phyloP scores from a whole-genome alignment of 2,888 invertebrate genomes.

The Ophion costatus region DNA sequence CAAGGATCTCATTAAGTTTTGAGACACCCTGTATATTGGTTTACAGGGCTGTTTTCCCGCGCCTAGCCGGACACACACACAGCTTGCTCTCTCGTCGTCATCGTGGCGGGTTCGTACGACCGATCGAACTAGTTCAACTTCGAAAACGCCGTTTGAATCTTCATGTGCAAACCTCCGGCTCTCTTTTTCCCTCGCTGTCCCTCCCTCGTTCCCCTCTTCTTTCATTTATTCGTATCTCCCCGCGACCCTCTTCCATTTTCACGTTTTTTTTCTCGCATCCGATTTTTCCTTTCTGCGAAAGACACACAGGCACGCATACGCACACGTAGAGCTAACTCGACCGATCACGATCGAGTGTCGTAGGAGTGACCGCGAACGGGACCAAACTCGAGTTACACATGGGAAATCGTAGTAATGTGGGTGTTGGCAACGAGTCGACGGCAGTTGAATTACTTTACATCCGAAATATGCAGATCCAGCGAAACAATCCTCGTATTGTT shows the following conservation, averaged over 20 bases:
- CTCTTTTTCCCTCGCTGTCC: slow-evolving; percentile 41
- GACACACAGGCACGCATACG: slow-evolving; percentile 17
- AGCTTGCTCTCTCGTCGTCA: slow-evolving; percentile 28
- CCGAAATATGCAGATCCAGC: neutral
- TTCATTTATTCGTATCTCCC: slow-evolving; percentile 9
- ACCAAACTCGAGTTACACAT: slow-evolving; percentile 56
- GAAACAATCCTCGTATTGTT: neutral
- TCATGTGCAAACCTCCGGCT: slow-evolving; percentile 50
- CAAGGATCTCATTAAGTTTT: too few species aligned
- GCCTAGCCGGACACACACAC: slow-evolving; percentile 1
- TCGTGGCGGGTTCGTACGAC: slow-evolving; percentile 52
- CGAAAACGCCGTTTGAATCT: slow-evolving; percentile 63
- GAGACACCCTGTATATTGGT: neutral
- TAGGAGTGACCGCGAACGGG: slow-evolving; percentile 46
- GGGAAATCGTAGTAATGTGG: slow-evolving; percentile 10
- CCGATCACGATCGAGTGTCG: slow-evolving; percentile 55
- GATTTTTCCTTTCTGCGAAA: slow-evolving; percentile 18
- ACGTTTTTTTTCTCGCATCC: slow-evolving; percentile 8
- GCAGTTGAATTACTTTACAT: neutral
- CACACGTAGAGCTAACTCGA: slow-evolving; percentile 11
- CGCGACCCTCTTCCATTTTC: slow-evolving; percentile 3
- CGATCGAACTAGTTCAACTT: slow-evolving; percentile 64
- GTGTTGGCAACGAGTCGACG: too few species aligned
- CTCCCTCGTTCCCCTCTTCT: slow-evolving; percentile 33
- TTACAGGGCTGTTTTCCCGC: slow-evolving; percentile 33